phyloP scores from a whole-genome alignment of 2,797 vertebrate genomes.

The Sarcophilus harrisii region DNA sequence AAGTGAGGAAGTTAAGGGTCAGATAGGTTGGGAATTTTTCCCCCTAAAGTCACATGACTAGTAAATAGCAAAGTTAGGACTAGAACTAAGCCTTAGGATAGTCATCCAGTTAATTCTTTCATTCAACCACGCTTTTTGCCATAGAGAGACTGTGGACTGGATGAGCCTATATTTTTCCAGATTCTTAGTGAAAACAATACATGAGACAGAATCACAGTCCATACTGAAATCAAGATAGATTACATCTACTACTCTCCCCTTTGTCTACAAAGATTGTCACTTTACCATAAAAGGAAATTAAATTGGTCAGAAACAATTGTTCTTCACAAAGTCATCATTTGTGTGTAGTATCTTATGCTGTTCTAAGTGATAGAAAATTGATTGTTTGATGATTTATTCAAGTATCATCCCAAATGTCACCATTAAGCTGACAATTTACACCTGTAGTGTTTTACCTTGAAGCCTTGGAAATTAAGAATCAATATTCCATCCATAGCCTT shows the following conservation, averaged over 20 bases:
- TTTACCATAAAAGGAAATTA: constrained; percentile 40
- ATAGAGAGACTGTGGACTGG: not conserved
- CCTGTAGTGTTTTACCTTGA: constrained; percentile 32
- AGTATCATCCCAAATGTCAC: constrained; percentile 57
- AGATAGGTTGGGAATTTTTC: not conserved
- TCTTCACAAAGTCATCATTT: constrained; percentile 46
- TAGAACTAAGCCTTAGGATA: not conserved
- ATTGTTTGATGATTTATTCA: constrained; percentile 39
- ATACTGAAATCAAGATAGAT: constrained; percentile 55
- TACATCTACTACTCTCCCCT: constrained; percentile 26
- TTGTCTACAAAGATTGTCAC: constrained; percentile 7
- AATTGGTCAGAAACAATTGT: constrained; percentile 29
- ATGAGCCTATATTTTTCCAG: not conserved
- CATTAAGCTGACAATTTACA: constrained; percentile 56
- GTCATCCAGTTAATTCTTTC: not conserved
- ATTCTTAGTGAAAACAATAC: constrained; percentile 1
- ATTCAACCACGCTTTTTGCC: not conserved
- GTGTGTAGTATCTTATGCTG: constrained; percentile 31
- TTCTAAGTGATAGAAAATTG: constrained; percentile 43
- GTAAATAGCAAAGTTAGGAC: not conserved
- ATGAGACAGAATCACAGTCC: constrained; percentile 41
- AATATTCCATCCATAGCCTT: constrained; percentile 35
- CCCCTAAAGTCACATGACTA: not conserved
- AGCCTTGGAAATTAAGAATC: constrained; percentile 46
- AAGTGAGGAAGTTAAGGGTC: not conserved